Percentiles rank a stretch among this genome's conserved stretches.
Conservation (phyloP, 2,113 vertebrate species). For the Notothenia coriiceps region DNA sequence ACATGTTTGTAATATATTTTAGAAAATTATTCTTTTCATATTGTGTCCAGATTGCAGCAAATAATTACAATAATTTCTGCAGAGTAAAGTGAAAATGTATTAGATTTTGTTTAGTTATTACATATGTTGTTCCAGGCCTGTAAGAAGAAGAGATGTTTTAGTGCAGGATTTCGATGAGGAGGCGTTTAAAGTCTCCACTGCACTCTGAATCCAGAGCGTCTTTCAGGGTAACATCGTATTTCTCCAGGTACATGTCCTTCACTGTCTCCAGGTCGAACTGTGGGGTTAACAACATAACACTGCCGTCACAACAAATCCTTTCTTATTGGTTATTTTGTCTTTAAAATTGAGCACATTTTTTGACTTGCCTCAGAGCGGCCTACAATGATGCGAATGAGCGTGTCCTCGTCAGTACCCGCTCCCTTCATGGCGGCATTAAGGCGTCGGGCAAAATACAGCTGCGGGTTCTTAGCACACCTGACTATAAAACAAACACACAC, state of each 20-base stretch:
- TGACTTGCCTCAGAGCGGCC: conserved; percentile 91
- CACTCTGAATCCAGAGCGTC: conserved; percentile 84
- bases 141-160: conserved; percentile 46
- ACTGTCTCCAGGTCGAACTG: conserved; percentile 86
- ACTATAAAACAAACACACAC: conserved; percentile 64
- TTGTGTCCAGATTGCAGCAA: too few relatives aligned
- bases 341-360: not conserved
- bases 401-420: conserved; percentile 90
- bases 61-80: too few relatives aligned
- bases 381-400: conserved; percentile 91
- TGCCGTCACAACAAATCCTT: not conserved
- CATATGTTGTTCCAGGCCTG: not conserved
- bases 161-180: conserved; percentile 84
- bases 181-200: conserved; percentile 84
- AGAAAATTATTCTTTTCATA: too few relatives aligned
- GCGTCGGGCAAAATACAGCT: conserved; percentile 91
- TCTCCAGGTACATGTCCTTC: conserved; percentile 88
- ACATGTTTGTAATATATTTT: too few relatives aligned
- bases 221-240: conserved; percentile 84
- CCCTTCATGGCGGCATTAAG: conserved; percentile 93
- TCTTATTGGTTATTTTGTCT: not conserved
- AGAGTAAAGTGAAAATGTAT: too few relatives aligned
- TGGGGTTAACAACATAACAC: not conserved
- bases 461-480: conserved; percentile 90
- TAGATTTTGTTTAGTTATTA: too few relatives aligned